Evolutionary conservation across 2,113 vertebrate species (phyloP).

Genomic region (Emberiza fucata): DNA sequence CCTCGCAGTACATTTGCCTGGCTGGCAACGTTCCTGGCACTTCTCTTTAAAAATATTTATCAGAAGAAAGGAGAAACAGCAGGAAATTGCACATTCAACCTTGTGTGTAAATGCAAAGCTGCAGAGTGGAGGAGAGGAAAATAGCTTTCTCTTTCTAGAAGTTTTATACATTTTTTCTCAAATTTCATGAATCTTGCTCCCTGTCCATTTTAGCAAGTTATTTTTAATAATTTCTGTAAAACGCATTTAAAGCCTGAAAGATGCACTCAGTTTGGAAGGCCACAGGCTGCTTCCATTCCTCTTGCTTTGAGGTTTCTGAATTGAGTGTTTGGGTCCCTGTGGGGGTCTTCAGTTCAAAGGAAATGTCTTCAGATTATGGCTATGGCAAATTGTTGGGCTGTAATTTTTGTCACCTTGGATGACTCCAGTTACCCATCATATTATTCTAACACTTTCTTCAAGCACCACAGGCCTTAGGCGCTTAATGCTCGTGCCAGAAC

Average conservation of each 20-base stretch:
- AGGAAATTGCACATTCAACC: slow-evolving; percentile 7
- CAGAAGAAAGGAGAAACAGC: slow-evolving; percentile 8
- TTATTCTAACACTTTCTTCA: neutral
- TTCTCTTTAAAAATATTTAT: neutral
- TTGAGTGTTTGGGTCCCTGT: neutral
- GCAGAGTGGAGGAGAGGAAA: neutral
- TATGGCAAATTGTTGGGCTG: neutral
- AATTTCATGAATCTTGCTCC: neutral
- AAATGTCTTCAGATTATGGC: neutral
- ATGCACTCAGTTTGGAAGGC: neutral
- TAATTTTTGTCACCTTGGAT: neutral
- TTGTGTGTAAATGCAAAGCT: neutral
- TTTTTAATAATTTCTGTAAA: neutral
- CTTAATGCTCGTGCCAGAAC: neutral
- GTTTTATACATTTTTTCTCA: neutral
- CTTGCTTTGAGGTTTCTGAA: neutral
- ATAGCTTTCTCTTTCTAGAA: neutral
- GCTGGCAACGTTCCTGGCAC: neutral
- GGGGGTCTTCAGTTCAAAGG: neutral
- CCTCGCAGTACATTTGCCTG: neutral
- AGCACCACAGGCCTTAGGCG: neutral
- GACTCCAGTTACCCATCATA: neutral
- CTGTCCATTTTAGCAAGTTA: neutral
- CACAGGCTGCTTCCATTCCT: neutral
- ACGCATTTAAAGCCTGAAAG: neutral